A percentile compares a stretch with the other conserved stretches of the same genome.
Conservation (phyloP, 2,113 vertebrate genomes). For the Brienomyrus brachyistius region DNA sequence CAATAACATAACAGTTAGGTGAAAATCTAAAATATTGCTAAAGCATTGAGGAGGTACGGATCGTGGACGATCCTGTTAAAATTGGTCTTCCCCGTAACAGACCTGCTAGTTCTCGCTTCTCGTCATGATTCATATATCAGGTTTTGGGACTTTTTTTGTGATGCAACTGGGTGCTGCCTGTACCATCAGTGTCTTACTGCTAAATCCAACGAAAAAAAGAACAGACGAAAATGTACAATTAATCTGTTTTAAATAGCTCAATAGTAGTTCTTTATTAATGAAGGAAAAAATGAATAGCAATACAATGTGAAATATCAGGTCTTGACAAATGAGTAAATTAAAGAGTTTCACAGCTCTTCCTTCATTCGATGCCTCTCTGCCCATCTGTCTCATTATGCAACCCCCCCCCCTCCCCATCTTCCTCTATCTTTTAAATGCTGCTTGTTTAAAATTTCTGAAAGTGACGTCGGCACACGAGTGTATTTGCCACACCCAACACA, state of each 20-base stretch:
- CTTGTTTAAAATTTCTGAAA: constrained; percentile 58
- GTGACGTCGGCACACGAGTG: constrained; percentile 44
- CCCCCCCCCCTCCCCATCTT: not conserved
- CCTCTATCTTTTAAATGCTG: constrained; percentile 45
- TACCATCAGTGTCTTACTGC: constrained; percentile 40
- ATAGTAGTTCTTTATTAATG: constrained; percentile 47
- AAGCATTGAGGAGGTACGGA: not conserved
- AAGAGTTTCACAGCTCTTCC: constrained; percentile 42
- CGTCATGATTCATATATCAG: not conserved
- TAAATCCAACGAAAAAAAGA: constrained; percentile 40
- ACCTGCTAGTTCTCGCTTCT: not conserved
- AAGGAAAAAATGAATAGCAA: constrained; percentile 41
- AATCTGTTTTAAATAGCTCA: constrained; percentile 51
- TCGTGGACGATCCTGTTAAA: not conserved
- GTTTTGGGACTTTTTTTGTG: not conserved
- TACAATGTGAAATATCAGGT: constrained; percentile 45
- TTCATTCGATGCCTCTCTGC: constrained; percentile 43
- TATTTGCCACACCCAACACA: constrained; percentile 22
- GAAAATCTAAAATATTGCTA: not conserved
- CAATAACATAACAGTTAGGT: not conserved
- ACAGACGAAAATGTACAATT: constrained; percentile 51
- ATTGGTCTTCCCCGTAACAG: not conserved
- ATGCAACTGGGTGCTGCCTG: constrained; percentile 12
- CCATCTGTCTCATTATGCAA: constrained; percentile 8
- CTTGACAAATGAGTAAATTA: constrained; percentile 56